Evolutionary conservation across 2,888 invertebrate genomes (phyloP).

Genomic region (Omphaloscelis lunosa): DNA sequence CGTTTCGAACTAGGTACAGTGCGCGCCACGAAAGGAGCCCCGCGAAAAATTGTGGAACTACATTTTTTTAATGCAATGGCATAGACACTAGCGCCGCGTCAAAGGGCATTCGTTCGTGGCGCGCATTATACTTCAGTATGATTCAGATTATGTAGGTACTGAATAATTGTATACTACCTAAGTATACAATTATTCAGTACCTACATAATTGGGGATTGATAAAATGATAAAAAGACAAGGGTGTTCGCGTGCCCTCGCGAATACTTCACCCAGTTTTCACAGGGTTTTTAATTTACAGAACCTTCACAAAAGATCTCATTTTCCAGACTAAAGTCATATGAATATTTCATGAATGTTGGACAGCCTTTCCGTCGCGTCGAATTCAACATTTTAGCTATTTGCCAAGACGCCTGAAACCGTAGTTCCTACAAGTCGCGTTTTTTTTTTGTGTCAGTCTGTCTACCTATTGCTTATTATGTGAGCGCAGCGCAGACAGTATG

Average conservation of each 20-base stretch:
- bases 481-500: slow-evolving; percentile 9
- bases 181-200: neutral
- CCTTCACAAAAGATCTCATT: slow-evolving; percentile 1
- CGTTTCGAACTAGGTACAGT: neutral
- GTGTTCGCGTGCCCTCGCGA: neutral
- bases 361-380: slow-evolving; percentile 15
- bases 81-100: too few relatives aligned
- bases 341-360: slow-evolving; percentile 4
- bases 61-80: too few relatives aligned
- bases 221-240: neutral
- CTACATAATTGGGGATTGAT: neutral
- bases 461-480: slow-evolving; percentile 1
- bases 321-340: neutral
- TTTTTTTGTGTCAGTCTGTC: slow-evolving; percentile 16
- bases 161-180: too few relatives aligned
- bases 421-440: slow-evolving; percentile 22
- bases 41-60: too few relatives aligned
- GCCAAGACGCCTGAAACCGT: slow-evolving; percentile 30
- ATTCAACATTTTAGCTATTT: slow-evolving; percentile 20
- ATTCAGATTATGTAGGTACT: too few relatives aligned
- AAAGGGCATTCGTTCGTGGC: too few relatives aligned
- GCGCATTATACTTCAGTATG: too few relatives aligned
- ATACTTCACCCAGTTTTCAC: neutral
- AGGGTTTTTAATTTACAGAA: neutral
- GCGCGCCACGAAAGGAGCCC: too few relatives aligned